Base-by-base conservation (phyloP, 1,140 invertebrate species). In the Trichonephila clavipes region DNA sequence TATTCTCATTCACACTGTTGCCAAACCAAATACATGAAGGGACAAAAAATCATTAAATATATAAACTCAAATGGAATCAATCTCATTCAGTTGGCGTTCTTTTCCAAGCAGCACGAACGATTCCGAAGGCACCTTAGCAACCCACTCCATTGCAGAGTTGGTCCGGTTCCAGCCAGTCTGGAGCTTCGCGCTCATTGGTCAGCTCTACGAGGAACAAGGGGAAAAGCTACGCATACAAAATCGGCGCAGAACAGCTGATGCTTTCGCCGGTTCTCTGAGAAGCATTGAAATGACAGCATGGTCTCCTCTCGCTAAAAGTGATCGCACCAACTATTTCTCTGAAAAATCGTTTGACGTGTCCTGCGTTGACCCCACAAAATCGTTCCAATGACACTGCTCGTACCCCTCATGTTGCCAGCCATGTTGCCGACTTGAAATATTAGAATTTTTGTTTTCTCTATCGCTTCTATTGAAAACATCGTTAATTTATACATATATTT, bases 211-310 rank as follows among this genome's bases (percentile, higher is more conserved):
- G 28, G 19, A 82, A 64, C n/a, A n/a, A 61, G 51, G 28, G 58
- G 34, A 85, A 92, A 81, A 88, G 58, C 92, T n/a, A 51, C 61
- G 90, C 77, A 59, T 66, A 21, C 24, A 19, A 85, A 64, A 58
- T 81, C 86, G 51, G 92, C 92, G 92, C 92, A 93, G 28, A 88
- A 93, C 92, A 93, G 92, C 92, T 93, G 92, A 93, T 93, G 82
- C 40, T 66, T 24, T 64, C 44, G 89, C 92, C 86, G 92, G 86
- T 61, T 34, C n/a, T 85, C 82, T 19, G 72, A 77, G n/a, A n/a
- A 77, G n/a, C 40, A 82, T 24, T 24, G 66, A 69, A 34, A 77
- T 77, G 72, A 77, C 72, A 77, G 72, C 72, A 77, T 77, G 72
- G 28, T 77, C n/a, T 28, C 14, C 14, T 28, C 51, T 51, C 51